phyloP scores from a whole-genome alignment of 2,797 vertebrate species.

The Salmo trutta region DNA sequence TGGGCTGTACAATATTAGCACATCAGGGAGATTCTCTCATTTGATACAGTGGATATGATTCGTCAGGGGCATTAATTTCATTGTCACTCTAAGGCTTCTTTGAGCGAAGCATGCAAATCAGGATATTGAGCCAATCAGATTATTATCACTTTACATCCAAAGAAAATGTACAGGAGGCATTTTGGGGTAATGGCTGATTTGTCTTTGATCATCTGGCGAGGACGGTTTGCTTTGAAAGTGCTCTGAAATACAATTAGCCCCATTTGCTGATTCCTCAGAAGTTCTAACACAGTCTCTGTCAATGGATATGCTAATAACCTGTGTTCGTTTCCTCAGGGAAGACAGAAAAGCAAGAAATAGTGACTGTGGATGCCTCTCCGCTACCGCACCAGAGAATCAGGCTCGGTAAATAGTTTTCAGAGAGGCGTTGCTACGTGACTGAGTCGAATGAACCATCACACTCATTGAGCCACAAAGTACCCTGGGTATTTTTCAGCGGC shows the following conservation, averaged over 20 bases:
- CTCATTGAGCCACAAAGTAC: too few relatives aligned
- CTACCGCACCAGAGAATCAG: background rate
- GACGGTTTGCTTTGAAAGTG: slow-evolving; percentile 10
- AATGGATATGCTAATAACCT: background rate
- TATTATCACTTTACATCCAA: slow-evolving; percentile 6
- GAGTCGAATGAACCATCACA: too few relatives aligned
- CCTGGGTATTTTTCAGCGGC: too few relatives aligned
- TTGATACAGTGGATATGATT: slow-evolving; percentile 14
- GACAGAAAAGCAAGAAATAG: background rate
- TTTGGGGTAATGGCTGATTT: slow-evolving; percentile 19
- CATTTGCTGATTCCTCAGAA: slow-evolving; percentile 12
- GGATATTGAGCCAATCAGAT: slow-evolving; percentile 24
- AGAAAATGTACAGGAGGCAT: slow-evolving; percentile 1
- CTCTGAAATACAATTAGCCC: slow-evolving; percentile 21
- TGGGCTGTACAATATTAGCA: slow-evolving; percentile 6
- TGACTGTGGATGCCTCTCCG: slow-evolving; percentile 2
- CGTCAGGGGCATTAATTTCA: background rate
- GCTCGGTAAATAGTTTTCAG: too few relatives aligned
- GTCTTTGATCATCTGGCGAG: slow-evolving; percentile 17
- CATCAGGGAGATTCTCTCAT: background rate
- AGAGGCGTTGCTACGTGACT: too few relatives aligned
- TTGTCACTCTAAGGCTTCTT: slow-evolving; percentile 23
- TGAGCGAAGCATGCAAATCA: slow-evolving; percentile 22
- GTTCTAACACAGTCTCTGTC: background rate
- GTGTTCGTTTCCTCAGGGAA: background rate